A percentile compares a stretch with the other conserved stretches of the same genome.
Conservation (phyloP, 2,797 vertebrate genomes). For the Podarcis lilfordi region DNA sequence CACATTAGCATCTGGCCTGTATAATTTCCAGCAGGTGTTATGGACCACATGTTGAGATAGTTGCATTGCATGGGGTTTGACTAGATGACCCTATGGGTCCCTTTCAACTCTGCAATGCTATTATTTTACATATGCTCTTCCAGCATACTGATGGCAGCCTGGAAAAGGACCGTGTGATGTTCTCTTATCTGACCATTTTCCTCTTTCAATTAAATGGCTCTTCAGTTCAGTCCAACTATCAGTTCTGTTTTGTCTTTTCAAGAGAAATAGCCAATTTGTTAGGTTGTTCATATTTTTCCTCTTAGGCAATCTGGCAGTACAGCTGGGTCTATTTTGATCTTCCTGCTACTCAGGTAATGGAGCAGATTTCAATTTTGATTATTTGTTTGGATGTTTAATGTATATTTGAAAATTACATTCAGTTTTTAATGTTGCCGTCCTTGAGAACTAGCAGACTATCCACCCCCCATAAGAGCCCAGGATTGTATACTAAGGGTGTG, state of each 20-base stretch:
- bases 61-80: too few species aligned
- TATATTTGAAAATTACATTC: not conserved
- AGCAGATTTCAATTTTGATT: not conserved
- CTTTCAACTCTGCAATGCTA: too few species aligned
- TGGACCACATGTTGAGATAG: too few species aligned
- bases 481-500: too few species aligned
- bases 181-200: not conserved
- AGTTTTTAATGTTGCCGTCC: not conserved
- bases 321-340: not conserved
- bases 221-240: not conserved
- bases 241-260: not conserved
- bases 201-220: not conserved
- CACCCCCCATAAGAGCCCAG: not conserved
- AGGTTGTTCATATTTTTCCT: not conserved
- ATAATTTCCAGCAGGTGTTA: slow-evolving; percentile 10
- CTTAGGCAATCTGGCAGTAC: not conserved
- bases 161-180: not conserved
- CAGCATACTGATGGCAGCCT: not conserved
- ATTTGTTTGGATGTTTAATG: not conserved
- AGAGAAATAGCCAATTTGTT: not conserved
- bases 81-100: too few species aligned
- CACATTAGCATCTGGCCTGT: not conserved
- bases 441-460: not conserved
- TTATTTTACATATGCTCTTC: not conserved
- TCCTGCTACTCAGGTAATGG: not conserved